Conservation (phyloP, 2,113 vertebrate species). For the Xenopus laevis region DNA sequence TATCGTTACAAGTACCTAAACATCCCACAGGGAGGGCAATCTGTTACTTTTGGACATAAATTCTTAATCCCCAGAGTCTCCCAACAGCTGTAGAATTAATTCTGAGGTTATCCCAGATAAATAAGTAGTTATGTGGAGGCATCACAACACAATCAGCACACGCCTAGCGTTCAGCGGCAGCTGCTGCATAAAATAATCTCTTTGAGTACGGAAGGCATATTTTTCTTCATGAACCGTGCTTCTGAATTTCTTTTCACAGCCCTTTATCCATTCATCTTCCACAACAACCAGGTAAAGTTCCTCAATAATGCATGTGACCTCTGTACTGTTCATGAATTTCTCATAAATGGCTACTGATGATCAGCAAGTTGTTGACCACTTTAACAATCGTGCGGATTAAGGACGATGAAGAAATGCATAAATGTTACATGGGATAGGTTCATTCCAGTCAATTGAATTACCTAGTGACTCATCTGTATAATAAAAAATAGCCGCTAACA, state of each 20-base stretch:
- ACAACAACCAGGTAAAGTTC: constrained; percentile 11
- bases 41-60: constrained; percentile 35
- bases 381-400: constrained; percentile 12
- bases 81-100: constrained; percentile 36
- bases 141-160: constrained; percentile 19
- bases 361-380: not conserved
- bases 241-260: constrained; percentile 29
- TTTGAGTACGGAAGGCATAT: constrained; percentile 1
- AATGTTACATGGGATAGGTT: not conserved
- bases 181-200: constrained; percentile 15
- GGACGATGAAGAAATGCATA: not conserved
- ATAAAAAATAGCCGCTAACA: too few species aligned
- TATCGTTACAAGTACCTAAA: constrained; percentile 10
- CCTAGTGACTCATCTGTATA: too few species aligned
- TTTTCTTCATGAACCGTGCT: constrained; percentile 29
- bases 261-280: constrained; percentile 19
- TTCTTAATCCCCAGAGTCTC: constrained; percentile 24
- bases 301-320: constrained; percentile 19
- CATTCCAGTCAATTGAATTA: not conserved
- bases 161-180: constrained; percentile 8
- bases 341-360: constrained; percentile 25
- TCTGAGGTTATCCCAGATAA: constrained; percentile 19
- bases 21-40: constrained; percentile 24
- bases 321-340: constrained; percentile 30
- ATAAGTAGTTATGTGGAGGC: constrained; percentile 14